Evolutionary conservation across 2,113 vertebrate species (phyloP).

Genomic region (Piaya cayana): DNA sequence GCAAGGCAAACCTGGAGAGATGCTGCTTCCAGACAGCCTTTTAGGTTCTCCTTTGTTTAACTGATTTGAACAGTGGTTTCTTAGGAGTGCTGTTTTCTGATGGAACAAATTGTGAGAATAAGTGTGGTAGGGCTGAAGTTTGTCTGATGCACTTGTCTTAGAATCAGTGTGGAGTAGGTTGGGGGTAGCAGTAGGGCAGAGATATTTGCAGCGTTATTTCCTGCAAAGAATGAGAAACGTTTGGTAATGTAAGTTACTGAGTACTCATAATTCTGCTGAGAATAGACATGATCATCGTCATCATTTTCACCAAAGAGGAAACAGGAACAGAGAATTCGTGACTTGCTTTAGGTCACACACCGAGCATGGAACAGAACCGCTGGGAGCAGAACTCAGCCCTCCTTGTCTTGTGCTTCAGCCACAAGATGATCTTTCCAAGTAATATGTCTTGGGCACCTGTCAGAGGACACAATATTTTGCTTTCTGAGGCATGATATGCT

Average conservation of each 20-base stretch:
- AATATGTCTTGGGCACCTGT: not conserved
- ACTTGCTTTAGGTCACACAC: conserved; percentile 44
- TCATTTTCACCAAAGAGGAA: conserved; percentile 42
- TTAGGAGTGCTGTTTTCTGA: not conserved
- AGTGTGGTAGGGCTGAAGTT: not conserved
- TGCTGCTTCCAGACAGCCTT: not conserved
- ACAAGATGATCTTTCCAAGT: not conserved
- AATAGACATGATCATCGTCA: not conserved
- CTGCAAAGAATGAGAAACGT: not conserved
- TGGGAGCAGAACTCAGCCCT: not conserved
- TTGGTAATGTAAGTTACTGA: not conserved
- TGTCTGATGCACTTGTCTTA: not conserved
- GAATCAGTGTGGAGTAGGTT: not conserved
- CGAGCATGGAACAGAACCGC: not conserved
- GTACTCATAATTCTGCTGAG: not conserved
- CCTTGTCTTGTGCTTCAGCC: conserved; percentile 36
- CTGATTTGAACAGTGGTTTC: not conserved
- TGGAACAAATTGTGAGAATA: not conserved
- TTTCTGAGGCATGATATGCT: not conserved
- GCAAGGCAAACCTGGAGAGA: not conserved
- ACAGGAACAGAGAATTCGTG: conserved; percentile 45
- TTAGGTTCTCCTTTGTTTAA: not conserved
- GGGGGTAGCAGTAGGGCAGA: not conserved
- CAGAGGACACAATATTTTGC: not conserved
- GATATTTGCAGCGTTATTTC: not conserved